Percentiles rank a stretch among this genome's conserved stretches.
These are phyloP conservation scores for Drosophila infuscata DNA, from an alignment of 2,888 invertebrate genomes.

Conservation along the genomic window DNA sequence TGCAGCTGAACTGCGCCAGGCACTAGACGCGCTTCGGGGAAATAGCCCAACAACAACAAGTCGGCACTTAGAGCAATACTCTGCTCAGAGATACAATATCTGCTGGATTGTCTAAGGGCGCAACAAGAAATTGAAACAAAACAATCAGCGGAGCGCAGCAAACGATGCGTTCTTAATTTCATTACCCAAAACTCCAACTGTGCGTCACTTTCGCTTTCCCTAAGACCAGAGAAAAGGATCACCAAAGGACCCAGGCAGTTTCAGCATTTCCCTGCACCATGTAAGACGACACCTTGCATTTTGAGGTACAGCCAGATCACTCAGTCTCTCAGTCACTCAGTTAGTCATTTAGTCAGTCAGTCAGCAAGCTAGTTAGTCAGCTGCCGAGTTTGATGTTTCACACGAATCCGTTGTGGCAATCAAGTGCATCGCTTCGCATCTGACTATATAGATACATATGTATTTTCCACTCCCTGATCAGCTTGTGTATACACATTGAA, in stretches of 20 bases:
- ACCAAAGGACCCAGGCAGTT: conserved; percentile 8
- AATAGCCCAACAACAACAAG: conserved; percentile 32
- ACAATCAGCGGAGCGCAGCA: conserved; percentile 79
- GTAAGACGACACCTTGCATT: conserved; percentile 70
- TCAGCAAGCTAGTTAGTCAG: conserved; percentile 20
- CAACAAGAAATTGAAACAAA: conserved; percentile 78
- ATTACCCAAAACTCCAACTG: conserved; percentile 72
- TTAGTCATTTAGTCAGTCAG: conserved; percentile 14
- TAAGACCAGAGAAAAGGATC: conserved; percentile 6
- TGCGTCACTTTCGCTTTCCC: conserved; percentile 73
- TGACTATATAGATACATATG: neutral
- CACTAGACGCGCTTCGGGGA: conserved; percentile 53
- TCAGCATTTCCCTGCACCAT: conserved; percentile 51
- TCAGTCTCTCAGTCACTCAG: conserved; percentile 8
- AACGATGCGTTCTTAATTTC: conserved; percentile 81
- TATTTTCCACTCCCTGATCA: conserved; percentile 7
- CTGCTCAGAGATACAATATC: conserved; percentile 28
- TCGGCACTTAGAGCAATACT: conserved; percentile 50
- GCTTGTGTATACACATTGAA: conserved; percentile 12
- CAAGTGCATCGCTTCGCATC: conserved; percentile 7
- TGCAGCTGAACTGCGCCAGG: conserved; percentile 56
- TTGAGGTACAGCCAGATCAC: conserved; percentile 26
- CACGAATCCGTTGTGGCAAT: conserved; percentile 11
- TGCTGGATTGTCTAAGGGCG: conserved; percentile 53
- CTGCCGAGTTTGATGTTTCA: conserved; percentile 12